Conservation (phyloP, 2,797 vertebrate genomes). For the Odontamblyopus lacepedii region DNA sequence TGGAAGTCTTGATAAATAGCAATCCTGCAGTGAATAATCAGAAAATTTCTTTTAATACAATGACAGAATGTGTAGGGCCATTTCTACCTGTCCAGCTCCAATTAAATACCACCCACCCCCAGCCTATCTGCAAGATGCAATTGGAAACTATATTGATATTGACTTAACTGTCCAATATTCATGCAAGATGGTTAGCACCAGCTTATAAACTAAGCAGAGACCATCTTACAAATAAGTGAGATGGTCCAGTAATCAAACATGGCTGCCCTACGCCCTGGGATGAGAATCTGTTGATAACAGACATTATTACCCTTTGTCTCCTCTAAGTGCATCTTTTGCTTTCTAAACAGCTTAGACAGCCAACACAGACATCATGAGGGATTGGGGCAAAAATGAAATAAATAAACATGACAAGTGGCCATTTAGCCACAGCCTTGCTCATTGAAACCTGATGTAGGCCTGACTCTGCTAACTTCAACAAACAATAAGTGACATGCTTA, state of each 20-base stretch:
- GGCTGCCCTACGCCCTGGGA: not conserved
- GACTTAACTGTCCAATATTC: constrained; percentile 34
- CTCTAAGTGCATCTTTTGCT: constrained; percentile 35
- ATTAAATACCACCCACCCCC: not conserved
- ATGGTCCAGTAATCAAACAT: constrained; percentile 13
- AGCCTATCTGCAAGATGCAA: constrained; percentile 2
- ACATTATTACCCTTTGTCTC: constrained; percentile 38
- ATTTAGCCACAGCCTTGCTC: constrained; percentile 78
- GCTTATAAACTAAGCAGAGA: constrained; percentile 1
- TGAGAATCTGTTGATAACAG: constrained; percentile 12
- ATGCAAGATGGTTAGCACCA: constrained; percentile 43
- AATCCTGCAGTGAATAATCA: not conserved
- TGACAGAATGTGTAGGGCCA: not conserved
- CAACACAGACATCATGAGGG: constrained; percentile 53
- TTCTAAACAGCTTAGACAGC: constrained; percentile 66
- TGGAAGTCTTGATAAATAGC: not conserved
- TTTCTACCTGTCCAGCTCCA: not conserved
- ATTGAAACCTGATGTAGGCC: constrained; percentile 78
- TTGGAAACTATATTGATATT: constrained; percentile 9
- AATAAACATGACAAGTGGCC: constrained; percentile 82
- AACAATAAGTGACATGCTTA: constrained; percentile 82
- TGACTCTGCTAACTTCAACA: constrained; percentile 78
- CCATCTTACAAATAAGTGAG: constrained; percentile 6
- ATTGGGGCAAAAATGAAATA: constrained; percentile 70
- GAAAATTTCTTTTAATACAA: not conserved